Conservation (phyloP, 2,797 vertebrate species). For the Tarsius wallacei region DNA sequence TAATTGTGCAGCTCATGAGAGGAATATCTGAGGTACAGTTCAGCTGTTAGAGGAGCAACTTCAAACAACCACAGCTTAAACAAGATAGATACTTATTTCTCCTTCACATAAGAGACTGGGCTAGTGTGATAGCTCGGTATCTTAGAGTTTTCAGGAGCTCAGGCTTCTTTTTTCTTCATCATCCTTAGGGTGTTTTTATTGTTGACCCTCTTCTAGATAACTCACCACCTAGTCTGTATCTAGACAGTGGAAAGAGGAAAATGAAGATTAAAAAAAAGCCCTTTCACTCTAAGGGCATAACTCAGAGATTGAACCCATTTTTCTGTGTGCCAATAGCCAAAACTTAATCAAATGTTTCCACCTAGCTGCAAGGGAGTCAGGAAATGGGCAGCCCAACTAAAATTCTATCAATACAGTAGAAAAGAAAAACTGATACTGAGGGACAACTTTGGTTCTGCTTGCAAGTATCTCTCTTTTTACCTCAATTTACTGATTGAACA, state of each 20-base stretch:
- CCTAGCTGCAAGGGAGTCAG: conserved; percentile 63
- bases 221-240: neutral
- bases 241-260: neutral
- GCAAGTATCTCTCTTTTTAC: neutral
- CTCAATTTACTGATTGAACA: neutral
- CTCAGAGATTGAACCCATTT: neutral
- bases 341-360: neutral
- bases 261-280: neutral
- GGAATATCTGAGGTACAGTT: neutral
- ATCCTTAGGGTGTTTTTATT: neutral
- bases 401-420: neutral
- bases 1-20: neutral
- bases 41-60: neutral
- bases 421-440: neutral
- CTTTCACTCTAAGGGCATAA: neutral
- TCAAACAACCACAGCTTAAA: neutral
- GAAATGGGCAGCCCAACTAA: neutral
- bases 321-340: neutral
- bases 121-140: neutral
- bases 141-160: neutral
- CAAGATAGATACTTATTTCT: neutral
- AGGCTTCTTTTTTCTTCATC: neutral
- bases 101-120: neutral
- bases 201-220: neutral
- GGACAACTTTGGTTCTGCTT: neutral